Evolutionary conservation across 1,140 invertebrate species (phyloP), one percentile per base, ranked within the genome.

Genomic region (Heliconius eleuchia): DNA sequence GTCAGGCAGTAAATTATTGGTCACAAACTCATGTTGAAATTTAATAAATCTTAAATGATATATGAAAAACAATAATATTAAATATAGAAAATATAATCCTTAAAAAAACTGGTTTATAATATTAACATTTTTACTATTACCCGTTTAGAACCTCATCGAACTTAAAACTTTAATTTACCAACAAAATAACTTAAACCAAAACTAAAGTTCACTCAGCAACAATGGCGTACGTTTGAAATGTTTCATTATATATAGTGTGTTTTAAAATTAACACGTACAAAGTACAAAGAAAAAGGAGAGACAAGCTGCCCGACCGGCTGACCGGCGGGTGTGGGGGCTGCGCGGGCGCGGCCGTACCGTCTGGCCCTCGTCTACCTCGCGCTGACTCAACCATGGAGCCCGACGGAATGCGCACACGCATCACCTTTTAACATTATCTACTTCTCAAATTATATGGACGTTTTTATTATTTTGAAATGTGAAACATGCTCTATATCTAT

Each of bases 291-390:
- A 82, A 84, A 83, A 81, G 77, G 80, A 77, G 66, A 66, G 60
- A 23, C 23, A 66, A 30, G 52, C 73, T 77, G 16, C n/a, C 23
- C 23, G 27, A 66, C 60, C 66, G 78, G 80, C 80, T 83, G 82
- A 85, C 82, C 77, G 82, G 80, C 80, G 82, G 71, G 84, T 84
- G 85, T 88, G 83, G 77, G 85, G 84, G 71, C 74, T 71, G 73
- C 50, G 77, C 79, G 78, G 82, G 77, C 74, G 55, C 80, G 81
- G 79, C 34, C 34, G 77, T 79, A 89, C 87, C 87, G 91, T 93
- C 92, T 93, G 90, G 81, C 75, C 81, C 85, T 79, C 88, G 92
- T 93, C 92, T 93, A 93, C 91, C 85, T 82, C 73, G 73, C 85
- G 30, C 23, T 66, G 60, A 92, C 84, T 92, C 91, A 92, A 76